phyloP scores from a whole-genome alignment of 2,113 vertebrate species.

The Seriola quinqueradiata region DNA sequence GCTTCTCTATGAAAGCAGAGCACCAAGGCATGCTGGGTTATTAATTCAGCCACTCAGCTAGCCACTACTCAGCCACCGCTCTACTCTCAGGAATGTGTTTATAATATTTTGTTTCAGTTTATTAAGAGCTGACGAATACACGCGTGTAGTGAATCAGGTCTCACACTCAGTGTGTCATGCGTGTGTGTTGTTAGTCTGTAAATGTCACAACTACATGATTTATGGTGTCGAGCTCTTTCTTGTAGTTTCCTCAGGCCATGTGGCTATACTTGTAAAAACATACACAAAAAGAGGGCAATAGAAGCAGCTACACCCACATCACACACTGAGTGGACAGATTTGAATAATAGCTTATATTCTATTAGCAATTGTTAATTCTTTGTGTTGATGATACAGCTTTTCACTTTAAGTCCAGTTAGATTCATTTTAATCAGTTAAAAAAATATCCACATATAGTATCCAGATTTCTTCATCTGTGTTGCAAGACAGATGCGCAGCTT shows the following conservation, averaged over 20 bases:
- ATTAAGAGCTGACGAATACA: slow-evolving; percentile 68
- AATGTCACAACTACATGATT: slow-evolving; percentile 64
- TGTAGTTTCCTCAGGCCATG: slow-evolving; percentile 40
- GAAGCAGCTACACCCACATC: neutral
- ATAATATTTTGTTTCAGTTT: slow-evolving; percentile 77
- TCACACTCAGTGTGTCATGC: slow-evolving; percentile 44
- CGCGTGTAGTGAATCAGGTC: slow-evolving; percentile 41
- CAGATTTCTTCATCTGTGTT: slow-evolving; percentile 10
- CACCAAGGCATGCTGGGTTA: slow-evolving; percentile 34
- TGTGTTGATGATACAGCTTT: neutral
- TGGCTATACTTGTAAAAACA: slow-evolving; percentile 41
- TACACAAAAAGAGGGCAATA: slow-evolving; percentile 24
- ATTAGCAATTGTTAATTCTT: neutral
- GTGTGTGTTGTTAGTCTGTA: slow-evolving; percentile 59
- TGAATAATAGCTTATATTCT: neutral
- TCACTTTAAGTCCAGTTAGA: neutral
- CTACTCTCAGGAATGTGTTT: slow-evolving; percentile 71
- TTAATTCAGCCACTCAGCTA: slow-evolving; percentile 55
- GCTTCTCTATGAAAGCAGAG: slow-evolving; percentile 23
- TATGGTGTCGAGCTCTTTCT: slow-evolving; percentile 36
- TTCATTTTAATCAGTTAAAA: neutral
- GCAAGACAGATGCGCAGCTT: slow-evolving; percentile 1
- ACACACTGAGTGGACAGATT: neutral
- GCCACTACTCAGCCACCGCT: slow-evolving; percentile 50
- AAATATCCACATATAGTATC: neutral